Evolutionary conservation across 2,797 vertebrate species (phyloP).

Genomic region (Amazona finschi): DNA sequence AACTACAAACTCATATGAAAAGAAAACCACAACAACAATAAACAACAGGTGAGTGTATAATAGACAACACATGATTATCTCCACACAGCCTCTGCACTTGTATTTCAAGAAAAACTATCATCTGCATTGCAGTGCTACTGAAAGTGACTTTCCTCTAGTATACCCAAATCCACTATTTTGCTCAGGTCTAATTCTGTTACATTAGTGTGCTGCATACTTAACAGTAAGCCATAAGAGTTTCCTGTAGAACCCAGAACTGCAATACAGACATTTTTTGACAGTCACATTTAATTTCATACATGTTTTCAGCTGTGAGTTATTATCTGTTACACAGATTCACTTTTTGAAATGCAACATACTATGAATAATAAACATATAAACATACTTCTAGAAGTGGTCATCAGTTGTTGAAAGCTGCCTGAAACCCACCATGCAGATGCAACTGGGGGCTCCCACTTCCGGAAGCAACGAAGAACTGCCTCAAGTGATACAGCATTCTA

Average conservation of each 20-base stretch:
- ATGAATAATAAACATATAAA: background rate
- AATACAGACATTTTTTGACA: background rate
- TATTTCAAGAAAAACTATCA: background rate
- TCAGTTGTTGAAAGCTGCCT: background rate
- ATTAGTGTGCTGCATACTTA: background rate
- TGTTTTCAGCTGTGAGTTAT: background rate
- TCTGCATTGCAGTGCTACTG: background rate
- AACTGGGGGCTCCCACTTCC: rapidly evolving
- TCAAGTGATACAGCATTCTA: rapidly evolving
- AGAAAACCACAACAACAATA: rapidly evolving
- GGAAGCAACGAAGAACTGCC: background rate
- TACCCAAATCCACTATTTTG: background rate
- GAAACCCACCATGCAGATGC: background rate
- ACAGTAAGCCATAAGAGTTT: background rate
- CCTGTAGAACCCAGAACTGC: background rate
- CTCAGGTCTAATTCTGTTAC: background rate
- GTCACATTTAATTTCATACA: background rate
- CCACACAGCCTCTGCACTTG: background rate
- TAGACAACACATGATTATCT: background rate
- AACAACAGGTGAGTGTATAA: background rate
- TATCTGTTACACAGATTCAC: background rate
- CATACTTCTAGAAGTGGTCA: background rate
- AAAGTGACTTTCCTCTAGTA: background rate
- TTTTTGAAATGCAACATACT: background rate
- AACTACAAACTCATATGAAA: background rate